Evolutionary conservation across 2,888 invertebrate genomes (phyloP).

Genomic region (Rotaria magnacalcarata): DNA sequence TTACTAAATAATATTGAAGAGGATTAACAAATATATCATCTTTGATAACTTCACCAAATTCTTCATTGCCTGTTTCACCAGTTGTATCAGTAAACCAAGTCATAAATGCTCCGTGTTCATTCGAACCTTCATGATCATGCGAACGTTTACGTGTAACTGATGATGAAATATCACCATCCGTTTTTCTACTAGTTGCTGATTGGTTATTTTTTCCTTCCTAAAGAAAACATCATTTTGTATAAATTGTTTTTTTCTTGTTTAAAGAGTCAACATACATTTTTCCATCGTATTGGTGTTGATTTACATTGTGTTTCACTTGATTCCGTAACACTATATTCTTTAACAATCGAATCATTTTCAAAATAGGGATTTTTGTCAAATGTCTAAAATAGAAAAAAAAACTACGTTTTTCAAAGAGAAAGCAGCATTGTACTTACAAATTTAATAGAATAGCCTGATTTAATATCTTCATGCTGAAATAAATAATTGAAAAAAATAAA

Average conservation of each 20-base stretch:
- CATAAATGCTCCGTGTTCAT: slow-evolving; percentile 68
- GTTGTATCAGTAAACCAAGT: slow-evolving; percentile 74
- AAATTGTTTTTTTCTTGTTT: background rate
- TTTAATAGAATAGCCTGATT: slow-evolving; percentile 69
- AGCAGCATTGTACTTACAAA: background rate
- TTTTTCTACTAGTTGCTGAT: background rate
- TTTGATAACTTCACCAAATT: slow-evolving; percentile 78
- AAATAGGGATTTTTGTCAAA: slow-evolving; percentile 74
- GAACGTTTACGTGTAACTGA: background rate
- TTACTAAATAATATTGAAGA: slow-evolving; percentile 66
- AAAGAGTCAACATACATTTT: slow-evolving; percentile 53
- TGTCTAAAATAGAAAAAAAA: background rate
- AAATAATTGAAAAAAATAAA: background rate
- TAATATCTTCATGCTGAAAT: slow-evolving; percentile 68
- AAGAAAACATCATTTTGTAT: background rate
- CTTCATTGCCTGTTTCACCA: slow-evolving; percentile 71
- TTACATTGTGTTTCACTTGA: slow-evolving; percentile 70
- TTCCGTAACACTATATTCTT: slow-evolving; percentile 72
- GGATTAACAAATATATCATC: slow-evolving; percentile 85
- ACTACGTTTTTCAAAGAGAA: background rate
- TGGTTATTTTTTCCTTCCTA: background rate
- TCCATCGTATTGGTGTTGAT: slow-evolving; percentile 75
- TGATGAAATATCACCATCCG: background rate
- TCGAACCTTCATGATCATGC: slow-evolving; percentile 52
- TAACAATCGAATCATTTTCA: slow-evolving; percentile 72